Evolutionary conservation across 2,888 invertebrate species (phyloP).

Genomic region (Hirtodrosophila histrioides): DNA sequence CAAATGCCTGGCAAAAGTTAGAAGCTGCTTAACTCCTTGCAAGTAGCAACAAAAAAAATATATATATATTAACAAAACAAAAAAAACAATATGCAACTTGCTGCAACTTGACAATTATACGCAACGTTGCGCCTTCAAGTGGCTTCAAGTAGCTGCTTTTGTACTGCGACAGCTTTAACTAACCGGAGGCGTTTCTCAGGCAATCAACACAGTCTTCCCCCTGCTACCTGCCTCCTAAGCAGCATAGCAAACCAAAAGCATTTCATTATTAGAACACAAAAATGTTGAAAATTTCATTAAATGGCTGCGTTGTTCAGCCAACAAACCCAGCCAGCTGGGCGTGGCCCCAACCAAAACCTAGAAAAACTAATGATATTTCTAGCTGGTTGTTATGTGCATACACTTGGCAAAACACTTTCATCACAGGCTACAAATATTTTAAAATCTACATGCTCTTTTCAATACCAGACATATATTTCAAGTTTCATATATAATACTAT

Average conservation of each 20-base stretch:
- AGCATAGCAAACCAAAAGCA: slow-evolving; percentile 47
- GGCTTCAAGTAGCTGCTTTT: slow-evolving; percentile 12
- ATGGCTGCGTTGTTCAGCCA: slow-evolving; percentile 43
- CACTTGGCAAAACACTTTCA: not conserved
- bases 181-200: slow-evolving; percentile 11
- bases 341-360: slow-evolving; percentile 2
- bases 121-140: slow-evolving; percentile 42
- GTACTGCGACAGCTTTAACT: slow-evolving; percentile 24
- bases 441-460: too few relatives aligned
- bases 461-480: too few relatives aligned
- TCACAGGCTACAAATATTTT: too few relatives aligned
- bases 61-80: not conserved
- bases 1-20: slow-evolving; percentile 40
- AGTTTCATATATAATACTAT: too few relatives aligned
- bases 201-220: slow-evolving; percentile 18
- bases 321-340: slow-evolving; percentile 18
- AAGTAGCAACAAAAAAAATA: slow-evolving; percentile 8
- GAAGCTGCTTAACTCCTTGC: slow-evolving; percentile 51
- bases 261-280: slow-evolving; percentile 75
- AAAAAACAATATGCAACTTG: slow-evolving; percentile 31
- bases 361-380: slow-evolving; percentile 15
- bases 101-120: slow-evolving; percentile 50
- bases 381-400: slow-evolving; percentile 6
- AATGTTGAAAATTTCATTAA: slow-evolving; percentile 74
- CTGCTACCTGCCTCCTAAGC: too few relatives aligned